Percentiles rank a stretch among this genome's conserved stretches.
phyloP scores from a whole-genome alignment of 2,797 vertebrate genomes.

The Harpagifer antarcticus region DNA sequence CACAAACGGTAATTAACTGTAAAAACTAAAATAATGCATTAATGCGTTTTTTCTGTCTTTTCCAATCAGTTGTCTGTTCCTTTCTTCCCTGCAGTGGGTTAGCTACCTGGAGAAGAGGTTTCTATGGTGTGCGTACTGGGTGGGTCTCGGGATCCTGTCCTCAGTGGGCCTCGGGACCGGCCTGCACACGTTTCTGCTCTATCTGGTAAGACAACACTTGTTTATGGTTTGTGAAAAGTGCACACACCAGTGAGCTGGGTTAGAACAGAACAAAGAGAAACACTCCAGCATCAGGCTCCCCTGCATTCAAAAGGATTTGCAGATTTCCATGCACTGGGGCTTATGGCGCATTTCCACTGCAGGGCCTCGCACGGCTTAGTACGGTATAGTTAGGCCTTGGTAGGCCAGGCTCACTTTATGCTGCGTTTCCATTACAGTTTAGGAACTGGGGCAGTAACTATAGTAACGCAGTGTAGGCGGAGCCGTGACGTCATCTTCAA shows the following conservation, averaged over 20 bases:
- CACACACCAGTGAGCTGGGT: not conserved
- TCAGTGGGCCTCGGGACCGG: conserved; percentile 98
- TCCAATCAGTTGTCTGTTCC: not conserved
- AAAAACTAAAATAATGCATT: not conserved
- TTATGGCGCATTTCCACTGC: too few species aligned
- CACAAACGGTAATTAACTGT: not conserved
- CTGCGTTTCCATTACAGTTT: too few species aligned
- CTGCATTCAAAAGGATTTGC: too few species aligned
- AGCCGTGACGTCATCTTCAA: too few species aligned
- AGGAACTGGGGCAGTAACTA: too few species aligned
- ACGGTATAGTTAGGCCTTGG: too few species aligned
- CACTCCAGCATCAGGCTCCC: not conserved
- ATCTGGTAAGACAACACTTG: conserved; percentile 89
- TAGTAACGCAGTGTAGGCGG: too few species aligned
- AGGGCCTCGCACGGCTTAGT: too few species aligned
- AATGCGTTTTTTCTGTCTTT: not conserved
- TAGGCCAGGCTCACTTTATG: too few species aligned
- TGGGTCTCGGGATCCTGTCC: conserved; percentile 97
- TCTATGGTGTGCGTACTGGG: conserved; percentile 99
- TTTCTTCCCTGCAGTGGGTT: conserved; percentile 88
- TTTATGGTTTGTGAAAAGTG: not conserved
- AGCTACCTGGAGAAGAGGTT: conserved; percentile 92
- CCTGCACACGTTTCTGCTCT: conserved; percentile 97
- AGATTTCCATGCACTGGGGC: too few species aligned
- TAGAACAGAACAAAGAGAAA: not conserved